Conservation (phyloP, 2,888 invertebrate species). For the Phragmatobia fuliginosa region DNA sequence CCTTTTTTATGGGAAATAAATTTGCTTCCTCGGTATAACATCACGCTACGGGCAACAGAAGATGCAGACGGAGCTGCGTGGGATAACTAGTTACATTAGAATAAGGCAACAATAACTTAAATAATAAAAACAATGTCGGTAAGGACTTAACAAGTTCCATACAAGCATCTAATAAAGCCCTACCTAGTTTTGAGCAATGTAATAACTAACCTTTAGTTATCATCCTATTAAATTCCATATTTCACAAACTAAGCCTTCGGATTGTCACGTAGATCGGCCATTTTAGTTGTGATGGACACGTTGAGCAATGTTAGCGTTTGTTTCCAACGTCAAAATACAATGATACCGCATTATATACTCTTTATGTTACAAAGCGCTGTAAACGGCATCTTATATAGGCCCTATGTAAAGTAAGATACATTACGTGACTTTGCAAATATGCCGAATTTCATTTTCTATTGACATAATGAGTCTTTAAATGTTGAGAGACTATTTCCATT, state of each 20-base stretch:
- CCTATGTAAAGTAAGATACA: too few species aligned
- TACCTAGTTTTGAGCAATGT: constrained; percentile 33
- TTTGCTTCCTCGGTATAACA: too few species aligned
- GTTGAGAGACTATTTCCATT: too few species aligned
- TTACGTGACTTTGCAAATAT: too few species aligned
- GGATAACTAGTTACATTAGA: too few species aligned
- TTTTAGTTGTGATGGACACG: constrained; percentile 40
- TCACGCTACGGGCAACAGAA: too few species aligned
- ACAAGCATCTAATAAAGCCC: constrained; percentile 3
- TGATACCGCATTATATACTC: neutral
- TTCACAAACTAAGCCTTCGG: constrained; percentile 39
- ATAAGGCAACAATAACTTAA: neutral
- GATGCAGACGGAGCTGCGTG: too few species aligned
- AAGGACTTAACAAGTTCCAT: constrained; percentile 1
- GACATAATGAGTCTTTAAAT: too few species aligned
- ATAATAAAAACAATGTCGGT: neutral
- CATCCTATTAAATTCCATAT: constrained; percentile 51
- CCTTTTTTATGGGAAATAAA: too few species aligned
- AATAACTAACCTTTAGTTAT: constrained; percentile 43
- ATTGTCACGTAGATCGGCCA: constrained; percentile 53
- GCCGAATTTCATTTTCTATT: too few species aligned
- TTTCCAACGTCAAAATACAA: constrained; percentile 14
- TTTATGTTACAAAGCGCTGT: too few species aligned
- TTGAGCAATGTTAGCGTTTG: constrained; percentile 33
- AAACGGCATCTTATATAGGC: too few species aligned